Evolutionary conservation across 1,140 invertebrate genomes (phyloP), one percentile per base, ranked within the genome.

Genomic region (Rhagoletis pomonella): DNA sequence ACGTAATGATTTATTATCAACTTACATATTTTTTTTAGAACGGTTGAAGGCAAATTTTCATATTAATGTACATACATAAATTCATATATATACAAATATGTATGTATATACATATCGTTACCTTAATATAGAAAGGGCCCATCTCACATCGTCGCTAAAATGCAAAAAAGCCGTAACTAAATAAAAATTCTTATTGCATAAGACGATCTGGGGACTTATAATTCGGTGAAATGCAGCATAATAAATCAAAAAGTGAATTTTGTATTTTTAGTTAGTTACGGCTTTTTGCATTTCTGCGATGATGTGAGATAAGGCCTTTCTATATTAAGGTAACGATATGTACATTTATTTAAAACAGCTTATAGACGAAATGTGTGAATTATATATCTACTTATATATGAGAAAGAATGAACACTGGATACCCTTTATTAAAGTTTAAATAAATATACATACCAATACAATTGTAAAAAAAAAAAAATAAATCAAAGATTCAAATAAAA

Each of bases 1-100:
- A 29, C 81, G 64, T 81, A 77, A 87, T 58, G 67, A 87, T 42
- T 55, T 64, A 9, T 73, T 64, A 64, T 84, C 42, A 39, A 14
- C 65, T 3, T 44, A 69, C 2, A 17, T 73, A n/a, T 77, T 19
- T 14, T 55, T 4, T 55, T 55, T 55, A 81, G 3, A 39, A 39
- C 42, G 19, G 39, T 73, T 47, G 3, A 47, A 81, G 2, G 73
- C 47, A 42, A 17, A 42, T 42, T 73, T 73, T 73, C 12, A 73
- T 4, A 73, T 73, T 42, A 29, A 29, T 44, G 17, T 73, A 73
- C 14, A 50, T 47, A 55, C 3, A 58, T 55, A 55, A 29, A 29
- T 29, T 29, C 29, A 29, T 29, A 29, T 29, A 29, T n/a, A 17
- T 47, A 55, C 17, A 19, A 17, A 29, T 50, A 29, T 17, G 6